These are phyloP conservation scores for Leptarthrus brevirostris DNA, from an alignment of 2,888 invertebrate genomes.

Conservation along the genomic window DNA sequence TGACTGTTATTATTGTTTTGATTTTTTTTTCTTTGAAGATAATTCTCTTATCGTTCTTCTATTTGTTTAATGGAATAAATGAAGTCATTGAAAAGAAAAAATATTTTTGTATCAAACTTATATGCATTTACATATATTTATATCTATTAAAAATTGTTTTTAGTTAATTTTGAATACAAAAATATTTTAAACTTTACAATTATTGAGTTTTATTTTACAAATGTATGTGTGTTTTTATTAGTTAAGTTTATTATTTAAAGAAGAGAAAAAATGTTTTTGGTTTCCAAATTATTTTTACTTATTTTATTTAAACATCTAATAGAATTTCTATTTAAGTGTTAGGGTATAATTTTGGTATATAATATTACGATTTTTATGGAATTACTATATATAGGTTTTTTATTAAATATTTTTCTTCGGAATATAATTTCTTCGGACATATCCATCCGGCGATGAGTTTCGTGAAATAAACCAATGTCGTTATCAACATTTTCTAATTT, in stretches of 20 bases:
- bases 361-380: conserved; percentile 4
- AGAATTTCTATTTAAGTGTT: conserved; percentile 32
- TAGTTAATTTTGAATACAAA: conserved; percentile 17
- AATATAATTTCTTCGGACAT: background rate
- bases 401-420: conserved; percentile 2
- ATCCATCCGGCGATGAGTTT: conserved; percentile 34
- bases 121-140: background rate
- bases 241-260: conserved; percentile 19
- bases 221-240: background rate
- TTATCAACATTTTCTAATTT: conserved; percentile 9
- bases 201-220: conserved; percentile 22
- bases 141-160: conserved; percentile 6
- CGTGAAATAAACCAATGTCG: conserved; percentile 35
- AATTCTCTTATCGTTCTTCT: background rate
- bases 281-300: conserved; percentile 20
- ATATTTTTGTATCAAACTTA: conserved; percentile 30
- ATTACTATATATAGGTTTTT: conserved; percentile 22
- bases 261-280: conserved; percentile 22
- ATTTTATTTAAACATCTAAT: conserved; percentile 41
- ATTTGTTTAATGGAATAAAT: conserved; percentile 8
- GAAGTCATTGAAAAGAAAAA: conserved; percentile 7
- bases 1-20: background rate
- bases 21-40: background rate
- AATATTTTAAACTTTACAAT: conserved; percentile 36
- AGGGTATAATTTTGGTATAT: conserved; percentile 38